These are phyloP conservation scores for Lepilemur ruficaudatus DNA, from an alignment of 2,797 vertebrate genomes.

Conservation along the genomic window DNA sequence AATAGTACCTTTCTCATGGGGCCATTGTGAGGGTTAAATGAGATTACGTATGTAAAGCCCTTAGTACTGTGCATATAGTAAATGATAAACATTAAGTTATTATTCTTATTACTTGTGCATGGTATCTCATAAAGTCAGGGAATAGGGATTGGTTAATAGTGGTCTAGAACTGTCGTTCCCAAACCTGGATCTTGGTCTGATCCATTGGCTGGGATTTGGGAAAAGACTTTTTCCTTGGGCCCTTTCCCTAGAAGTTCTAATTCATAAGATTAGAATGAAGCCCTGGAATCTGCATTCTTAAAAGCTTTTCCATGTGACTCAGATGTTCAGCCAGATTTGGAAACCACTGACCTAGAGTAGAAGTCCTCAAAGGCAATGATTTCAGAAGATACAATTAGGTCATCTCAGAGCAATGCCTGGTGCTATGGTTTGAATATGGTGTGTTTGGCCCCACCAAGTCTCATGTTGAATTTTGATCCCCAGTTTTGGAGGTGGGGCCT, in stretches of 20 bases:
- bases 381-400: neutral
- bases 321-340: neutral
- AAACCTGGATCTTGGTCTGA: conserved; percentile 40
- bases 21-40: neutral
- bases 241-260: neutral
- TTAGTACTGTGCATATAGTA: neutral
- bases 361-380: neutral
- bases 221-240: neutral
- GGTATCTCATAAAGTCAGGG: neutral
- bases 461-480: neutral
- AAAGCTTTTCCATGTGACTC: neutral
- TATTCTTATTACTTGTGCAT: conserved; percentile 7
- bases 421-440: neutral
- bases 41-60: neutral
- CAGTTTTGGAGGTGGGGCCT: neutral
- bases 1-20: conserved; percentile 23
- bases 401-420: neutral
- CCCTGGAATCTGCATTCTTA: conserved; percentile 9
- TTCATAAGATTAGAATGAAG: neutral
- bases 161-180: neutral
- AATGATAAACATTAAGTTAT: neutral
- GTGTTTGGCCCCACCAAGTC: neutral
- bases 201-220: neutral
- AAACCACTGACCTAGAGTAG: neutral
- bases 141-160: neutral